Evolutionary conservation across 2,797 vertebrate genomes (phyloP), one percentile per base, ranked within the genome.

Genomic region (Bradypodion pumilum): DNA sequence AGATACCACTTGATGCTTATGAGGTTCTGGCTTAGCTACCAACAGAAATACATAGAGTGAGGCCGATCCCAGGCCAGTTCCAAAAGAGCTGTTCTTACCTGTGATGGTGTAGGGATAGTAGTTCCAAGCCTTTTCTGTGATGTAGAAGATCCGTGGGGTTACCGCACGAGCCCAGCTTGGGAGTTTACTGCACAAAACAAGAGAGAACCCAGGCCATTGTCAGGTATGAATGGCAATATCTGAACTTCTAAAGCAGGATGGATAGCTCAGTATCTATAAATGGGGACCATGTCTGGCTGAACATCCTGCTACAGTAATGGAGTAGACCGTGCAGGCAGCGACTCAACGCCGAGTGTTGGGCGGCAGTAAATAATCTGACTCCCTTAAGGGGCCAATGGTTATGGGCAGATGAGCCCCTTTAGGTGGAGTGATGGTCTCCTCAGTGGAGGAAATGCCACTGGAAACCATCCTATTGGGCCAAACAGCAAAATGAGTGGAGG

Each of bases 101-200:
- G 95, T 95, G 88, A 95, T 95, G 65, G 95, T 96, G 84, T 95
- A 95, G 1, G 95, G 95, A 49, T 96, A 96, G 81, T 96, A 95
- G 87, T 96, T 96, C 95, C 95, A 96, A 63, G 95, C 95, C 56
- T 95, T 96, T 88, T 95, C 95, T 0, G 95, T 95, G 86, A 96
- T 89, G 81, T 96, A 96, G 92, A 96, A 96, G 69, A 96, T 96
- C 46, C 95, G 92, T 0, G 95, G 95, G 1, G 95, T 95, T 82
- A 96, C 95, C 0, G 95, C 95, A 6, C 94, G 93, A 0, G 95
- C 95, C 95, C 95, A 96, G 90, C 95, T 89, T 0, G 95, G 95
- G 85, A 96, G 89, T 44, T 96, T 96, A 88, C 95, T 95, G 92
- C 0, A 3, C n/a, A 40, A 10, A 74, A n/a, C 9, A 0, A 5